Base-by-base conservation (phyloP, 2,888 invertebrate species). In the Xanthorhoe spadicearia region DNA sequence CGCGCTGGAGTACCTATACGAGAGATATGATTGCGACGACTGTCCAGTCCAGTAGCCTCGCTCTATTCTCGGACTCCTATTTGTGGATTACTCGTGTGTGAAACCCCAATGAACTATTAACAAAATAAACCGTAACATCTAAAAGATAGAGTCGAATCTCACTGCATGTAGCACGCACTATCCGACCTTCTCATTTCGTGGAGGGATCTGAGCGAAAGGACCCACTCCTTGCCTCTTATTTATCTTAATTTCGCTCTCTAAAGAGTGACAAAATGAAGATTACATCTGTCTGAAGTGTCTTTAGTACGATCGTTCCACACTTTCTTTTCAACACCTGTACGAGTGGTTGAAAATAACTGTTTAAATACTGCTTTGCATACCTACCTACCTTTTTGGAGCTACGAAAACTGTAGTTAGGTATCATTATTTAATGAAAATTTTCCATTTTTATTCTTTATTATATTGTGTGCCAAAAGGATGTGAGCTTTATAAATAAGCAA, bases 21-120 rank as follows among this genome's bases (percentile, higher is more conserved):
- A 90, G 89, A 89, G 87, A 89, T 88, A 86, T 86, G 85, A 85
- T 87, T 85, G 86, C 85, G 81, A 82, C 82, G 83, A 83, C 83
- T 85, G 84, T 86, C 86, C 91, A 92, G 84, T 85, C 86, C 90
- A 92, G 90, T 91, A 90, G 92, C 92, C 92, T 93, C 92, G 92
- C 88, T 91, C 92, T 93, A 93, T 93, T 93, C 91, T 92, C 83
- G 89, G 87, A 87, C 87, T 85, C 86, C 92, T 93, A 93, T 93
- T 93, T 91, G 91, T 90, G 89, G 90, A 92, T 84, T 83, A 89
- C 87, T 87, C 86, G 85, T 81, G 82, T 81, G 83, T 85, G 86
- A 85, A 89, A 85, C 85, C 83, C 83, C 77, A 68, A 78, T 77
- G 75, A 76, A 80, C 75, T 77, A 77, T 73, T 69, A 70, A 75